Base-by-base conservation (phyloP, 1,140 invertebrate genomes). In the Leptinotarsa defecta region DNA sequence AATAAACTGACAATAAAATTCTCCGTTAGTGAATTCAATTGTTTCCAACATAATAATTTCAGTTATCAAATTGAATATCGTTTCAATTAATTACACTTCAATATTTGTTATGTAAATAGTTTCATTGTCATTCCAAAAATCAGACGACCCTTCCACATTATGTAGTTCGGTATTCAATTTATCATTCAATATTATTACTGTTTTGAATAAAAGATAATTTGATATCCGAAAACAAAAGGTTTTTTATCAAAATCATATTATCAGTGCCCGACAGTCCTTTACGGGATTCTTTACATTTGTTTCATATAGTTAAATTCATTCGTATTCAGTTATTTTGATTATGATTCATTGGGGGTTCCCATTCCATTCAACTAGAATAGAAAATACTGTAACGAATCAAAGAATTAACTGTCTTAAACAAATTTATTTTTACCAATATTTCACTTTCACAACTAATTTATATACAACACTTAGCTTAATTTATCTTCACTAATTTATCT, bases 21-120 rank as follows among this genome's bases (percentile, higher is more conserved):
- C 17, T 57, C 52, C 52, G n/a, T 2, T 57, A 57, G 4, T 57
- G 52, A 57, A 57, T 13, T 19, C 4, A 15, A 57, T 57, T n/a
- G 52, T 57, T 67, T 6, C 64, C 19, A 24, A 24, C 13, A 34
- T 24, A 24, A 24, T 67, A 34, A 34, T 67, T 67, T 67, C 27
- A 24, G 27, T 67, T 20, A 67, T 67, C 6, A 67, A 22, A 67
- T 67, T 22, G 13, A 67, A 67, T 34, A 67, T 67, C 64, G 22
- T 67, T 67, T 67, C n/a, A 34, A 67, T 34, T 67, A 67, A 67
- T 67, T 67, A 67, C 64, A 34, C n/a, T 34, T 24, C 27, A n/a
- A 67, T n/a, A 34, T 24, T 67, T 67, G 17, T 24, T 67, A 67
- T 67, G 22, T 67, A 67, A 67, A 67, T 67, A 67, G 20, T 57